These are phyloP conservation scores for Drosophila lacteicornis DNA, from an alignment of 1,140 invertebrate genomes.

Conservation along the genomic window DNA sequence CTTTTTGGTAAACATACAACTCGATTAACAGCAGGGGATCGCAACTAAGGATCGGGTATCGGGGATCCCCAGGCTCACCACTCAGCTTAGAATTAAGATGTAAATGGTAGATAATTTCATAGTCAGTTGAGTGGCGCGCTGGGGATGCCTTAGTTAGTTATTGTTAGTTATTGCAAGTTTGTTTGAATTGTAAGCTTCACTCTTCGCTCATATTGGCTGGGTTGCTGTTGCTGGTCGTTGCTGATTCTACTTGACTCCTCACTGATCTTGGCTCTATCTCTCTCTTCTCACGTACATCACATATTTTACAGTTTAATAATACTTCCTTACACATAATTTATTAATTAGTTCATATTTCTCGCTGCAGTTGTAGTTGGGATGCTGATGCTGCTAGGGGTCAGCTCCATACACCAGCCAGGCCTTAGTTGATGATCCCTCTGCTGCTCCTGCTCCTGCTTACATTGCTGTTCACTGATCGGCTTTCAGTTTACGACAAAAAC, in stretches of 20 bases:
- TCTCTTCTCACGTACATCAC: slow-evolving; percentile 62
- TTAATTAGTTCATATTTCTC: slow-evolving; percentile 71
- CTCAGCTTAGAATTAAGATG: slow-evolving; percentile 32
- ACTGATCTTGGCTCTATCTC: slow-evolving; percentile 22
- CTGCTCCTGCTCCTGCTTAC: slow-evolving; percentile 22
- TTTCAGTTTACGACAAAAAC: slow-evolving; percentile 80
- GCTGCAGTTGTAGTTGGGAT: slow-evolving; percentile 33
- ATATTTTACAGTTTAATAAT: slow-evolving; percentile 83
- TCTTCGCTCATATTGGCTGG: slow-evolving; percentile 1
- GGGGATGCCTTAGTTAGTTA: background rate
- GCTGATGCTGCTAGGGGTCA: slow-evolving; percentile 34
- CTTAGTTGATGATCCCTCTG: slow-evolving; percentile 32
- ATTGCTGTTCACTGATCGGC: slow-evolving; percentile 22
- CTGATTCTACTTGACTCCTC: slow-evolving; percentile 31
- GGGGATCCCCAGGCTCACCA: background rate
- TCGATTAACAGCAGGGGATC: slow-evolving; percentile 17
- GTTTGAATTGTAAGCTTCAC: slow-evolving; percentile 5
- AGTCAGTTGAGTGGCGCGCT: slow-evolving; percentile 22
- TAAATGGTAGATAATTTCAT: slow-evolving; percentile 42
- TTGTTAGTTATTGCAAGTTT: slow-evolving; percentile 44
- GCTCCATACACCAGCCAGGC: slow-evolving; percentile 29
- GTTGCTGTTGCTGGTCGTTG: slow-evolving; percentile 27
- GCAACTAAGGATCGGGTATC: slow-evolving; percentile 14
- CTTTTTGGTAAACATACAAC: slow-evolving; percentile 28
- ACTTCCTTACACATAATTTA: slow-evolving; percentile 80